These are phyloP conservation scores for Drosophila greeni DNA, from an alignment of 2,888 invertebrate species.

Conservation along the genomic window DNA sequence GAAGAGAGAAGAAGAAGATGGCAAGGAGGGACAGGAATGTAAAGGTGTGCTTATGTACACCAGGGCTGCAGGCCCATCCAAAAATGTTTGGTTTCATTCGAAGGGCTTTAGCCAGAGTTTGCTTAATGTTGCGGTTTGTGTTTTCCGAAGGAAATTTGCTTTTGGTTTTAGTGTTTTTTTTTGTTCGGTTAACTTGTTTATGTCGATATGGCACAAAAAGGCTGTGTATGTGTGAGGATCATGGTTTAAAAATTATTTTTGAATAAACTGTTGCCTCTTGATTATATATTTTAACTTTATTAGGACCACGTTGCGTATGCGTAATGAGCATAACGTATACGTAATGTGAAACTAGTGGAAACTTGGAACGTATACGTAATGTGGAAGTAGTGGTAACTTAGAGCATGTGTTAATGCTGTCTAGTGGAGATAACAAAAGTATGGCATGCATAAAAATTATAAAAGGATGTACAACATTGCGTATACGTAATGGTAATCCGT, in stretches of 20 bases:
- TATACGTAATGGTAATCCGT: conserved; percentile 4
- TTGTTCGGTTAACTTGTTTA: conserved; percentile 1
- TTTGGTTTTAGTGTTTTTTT: conserved; percentile 2
- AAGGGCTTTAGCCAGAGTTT: conserved; percentile 9
- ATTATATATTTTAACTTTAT: neutral
- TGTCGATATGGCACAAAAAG: neutral
- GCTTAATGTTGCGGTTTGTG: conserved; percentile 17
- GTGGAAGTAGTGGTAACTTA: neutral
- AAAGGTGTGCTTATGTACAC: conserved; percentile 26
- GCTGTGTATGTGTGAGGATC: neutral
- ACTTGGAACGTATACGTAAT: neutral
- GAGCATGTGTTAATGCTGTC: no score
- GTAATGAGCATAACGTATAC: conserved; percentile 4
- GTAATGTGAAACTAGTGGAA: neutral
- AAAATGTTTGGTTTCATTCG: conserved; percentile 10
- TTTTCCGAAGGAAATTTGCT: conserved; percentile 8
- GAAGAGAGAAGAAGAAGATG: conserved; percentile 1
- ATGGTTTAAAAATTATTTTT: neutral
- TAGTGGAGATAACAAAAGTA: neutral
- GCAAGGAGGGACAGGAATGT: conserved; percentile 10
- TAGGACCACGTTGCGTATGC: conserved; percentile 2
- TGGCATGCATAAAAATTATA: neutral
- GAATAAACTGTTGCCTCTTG: no score
- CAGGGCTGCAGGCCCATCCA: conserved; percentile 21
- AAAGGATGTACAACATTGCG: neutral